These are phyloP conservation scores for Chitala chitala DNA, from an alignment of 2,113 vertebrate genomes.

Conservation along the genomic window DNA sequence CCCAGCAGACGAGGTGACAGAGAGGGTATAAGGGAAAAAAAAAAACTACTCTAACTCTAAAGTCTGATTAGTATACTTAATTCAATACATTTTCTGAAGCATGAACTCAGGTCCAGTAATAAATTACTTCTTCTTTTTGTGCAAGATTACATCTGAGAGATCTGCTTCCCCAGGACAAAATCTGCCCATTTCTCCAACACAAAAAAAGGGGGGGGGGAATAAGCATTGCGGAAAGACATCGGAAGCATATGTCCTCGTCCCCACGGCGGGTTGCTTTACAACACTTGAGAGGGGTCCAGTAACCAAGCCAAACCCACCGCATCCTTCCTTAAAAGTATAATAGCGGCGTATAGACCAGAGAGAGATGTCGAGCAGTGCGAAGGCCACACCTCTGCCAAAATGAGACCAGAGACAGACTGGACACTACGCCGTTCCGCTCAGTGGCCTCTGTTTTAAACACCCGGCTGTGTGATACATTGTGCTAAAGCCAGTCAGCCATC, in stretches of 20 bases:
- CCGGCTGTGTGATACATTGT: too few species aligned
- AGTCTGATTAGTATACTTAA: conserved; percentile 35
- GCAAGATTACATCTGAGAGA: conserved; percentile 27
- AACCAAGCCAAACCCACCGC: too few species aligned
- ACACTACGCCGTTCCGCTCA: too few species aligned
- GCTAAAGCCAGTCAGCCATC: too few species aligned
- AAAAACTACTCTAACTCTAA: conserved; percentile 19
- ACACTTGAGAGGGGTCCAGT: not conserved
- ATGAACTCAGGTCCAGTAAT: conserved; percentile 32
- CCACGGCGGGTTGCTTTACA: not conserved
- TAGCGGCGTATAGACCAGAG: too few species aligned
- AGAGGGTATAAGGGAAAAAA: not conserved
- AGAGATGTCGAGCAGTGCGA: too few species aligned
- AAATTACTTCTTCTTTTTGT: conserved; percentile 29
- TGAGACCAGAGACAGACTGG: too few species aligned
- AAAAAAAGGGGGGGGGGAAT: conserved; percentile 18
- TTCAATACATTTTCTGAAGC: conserved; percentile 49
- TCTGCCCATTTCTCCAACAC: conserved; percentile 23
- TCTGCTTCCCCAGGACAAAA: conserved; percentile 20
- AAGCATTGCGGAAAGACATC: not conserved
- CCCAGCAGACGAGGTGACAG: conserved; percentile 18
- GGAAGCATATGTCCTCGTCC: not conserved
- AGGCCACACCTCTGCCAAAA: too few species aligned
- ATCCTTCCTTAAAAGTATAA: too few species aligned
- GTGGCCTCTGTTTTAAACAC: too few species aligned